Evolutionary conservation across 1,140 invertebrate species (phyloP), one percentile per base, ranked within the genome.

Genomic region (Drosophila takahashii): DNA sequence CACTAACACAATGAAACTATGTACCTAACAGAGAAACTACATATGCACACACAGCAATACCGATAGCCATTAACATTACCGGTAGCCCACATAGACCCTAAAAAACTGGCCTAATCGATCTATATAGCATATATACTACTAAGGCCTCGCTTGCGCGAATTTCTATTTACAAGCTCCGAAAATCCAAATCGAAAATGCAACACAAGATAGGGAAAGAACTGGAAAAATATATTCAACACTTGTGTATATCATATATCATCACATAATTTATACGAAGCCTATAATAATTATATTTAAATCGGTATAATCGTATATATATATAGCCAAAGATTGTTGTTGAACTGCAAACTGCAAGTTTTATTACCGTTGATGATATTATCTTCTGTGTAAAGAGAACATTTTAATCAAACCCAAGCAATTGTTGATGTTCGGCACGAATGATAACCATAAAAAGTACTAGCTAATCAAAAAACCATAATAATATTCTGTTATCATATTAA

Each of bases 331-430:
- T 79, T 84, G 80, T 89, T 84, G 62, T 80, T 83, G 79, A 83
- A 52, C 16, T 37, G 39, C 60, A 61, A 75, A 61, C 81, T 86
- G 83, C 81, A 86, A 79, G 83, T 90, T 78, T 90, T 84, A 90
- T 90, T 90, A 90, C 87, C 87, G 79, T 90, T 90, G 77, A 90
- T 70, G 87, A 90, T 90, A 90, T 90, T 90, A 70, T 41, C 69
- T 81, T 78, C 59, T 76, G 60, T 76, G 67, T 67, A 67, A 76
- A 74, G 69, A 75, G 57, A 51, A 61, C 34, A 81, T 86, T 86
- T 86, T 87, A 87, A 87, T 76, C 79, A 69, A 65, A 85, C 22
- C 18, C 87, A 86, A 85, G 77, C 85, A 90, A 89, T 90, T 89
- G 85, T 90, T 90, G 77, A 89, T 83, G 80, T 81, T 85, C 79